Evolutionary conservation across 2,113 vertebrate species (phyloP).

Genomic region (Amia ocellicauda): DNA sequence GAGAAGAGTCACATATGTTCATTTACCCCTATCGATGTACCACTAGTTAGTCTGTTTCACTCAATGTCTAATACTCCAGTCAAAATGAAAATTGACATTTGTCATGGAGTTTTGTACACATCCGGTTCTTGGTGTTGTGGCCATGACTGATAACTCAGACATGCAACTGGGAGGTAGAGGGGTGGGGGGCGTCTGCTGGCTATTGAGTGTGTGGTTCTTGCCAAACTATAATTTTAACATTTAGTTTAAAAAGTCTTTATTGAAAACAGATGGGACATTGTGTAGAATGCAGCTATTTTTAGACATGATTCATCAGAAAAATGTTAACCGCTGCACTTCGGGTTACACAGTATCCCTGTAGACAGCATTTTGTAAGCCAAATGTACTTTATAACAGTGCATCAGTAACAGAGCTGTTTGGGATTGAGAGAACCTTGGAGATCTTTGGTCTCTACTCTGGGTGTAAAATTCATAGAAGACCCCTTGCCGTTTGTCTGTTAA

Average conservation of each 20-base stretch:
- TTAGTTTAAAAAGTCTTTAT: slow-evolving; percentile 12
- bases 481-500: no score
- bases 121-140: no score
- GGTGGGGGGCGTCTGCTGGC: not conserved
- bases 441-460: no score
- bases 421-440: no score
- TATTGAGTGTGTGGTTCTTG: not conserved
- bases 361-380: not conserved
- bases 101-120: no score
- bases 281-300: slow-evolving; percentile 11
- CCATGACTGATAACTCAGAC: not conserved
- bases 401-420: no score
- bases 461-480: no score
- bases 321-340: slow-evolving; percentile 1
- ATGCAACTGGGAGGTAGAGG: slow-evolving; percentile 9
- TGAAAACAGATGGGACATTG: slow-evolving; percentile 17
- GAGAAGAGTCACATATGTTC: no score
- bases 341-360: not conserved
- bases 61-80: no score
- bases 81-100: no score
- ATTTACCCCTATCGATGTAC: no score
- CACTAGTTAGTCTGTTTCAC: no score
- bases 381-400: not conserved
- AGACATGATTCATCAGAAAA: slow-evolving; percentile 4
- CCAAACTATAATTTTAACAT: slow-evolving; percentile 6